A percentile compares a stretch with the other conserved stretches of the same genome.
Conservation (phyloP, 2,113 vertebrate species). For the Entomyzon cyanotis region DNA sequence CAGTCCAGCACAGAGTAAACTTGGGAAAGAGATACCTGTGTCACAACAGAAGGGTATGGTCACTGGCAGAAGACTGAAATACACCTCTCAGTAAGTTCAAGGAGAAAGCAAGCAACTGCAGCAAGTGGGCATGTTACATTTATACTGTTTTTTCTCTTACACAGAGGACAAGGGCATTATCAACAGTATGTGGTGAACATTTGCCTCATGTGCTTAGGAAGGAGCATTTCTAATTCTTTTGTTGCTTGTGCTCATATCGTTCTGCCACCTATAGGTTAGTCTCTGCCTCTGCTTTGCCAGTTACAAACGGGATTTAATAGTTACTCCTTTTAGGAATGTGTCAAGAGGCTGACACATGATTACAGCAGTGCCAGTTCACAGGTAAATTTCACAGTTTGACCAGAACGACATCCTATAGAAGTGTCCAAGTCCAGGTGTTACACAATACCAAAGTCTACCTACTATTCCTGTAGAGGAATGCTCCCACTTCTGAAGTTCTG, state of each 20-base stretch:
- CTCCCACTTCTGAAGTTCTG: background rate
- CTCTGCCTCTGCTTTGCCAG: background rate
- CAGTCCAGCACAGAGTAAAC: slow-evolving; percentile 88
- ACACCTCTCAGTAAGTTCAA: background rate
- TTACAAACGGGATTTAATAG: background rate
- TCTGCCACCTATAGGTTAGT: background rate
- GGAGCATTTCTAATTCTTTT: background rate
- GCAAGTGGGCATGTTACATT: background rate
- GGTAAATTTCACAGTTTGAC: background rate
- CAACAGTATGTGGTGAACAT: background rate
- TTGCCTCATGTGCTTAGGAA: background rate
- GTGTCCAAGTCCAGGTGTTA: background rate
- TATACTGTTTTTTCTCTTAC: background rate
- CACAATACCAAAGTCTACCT: background rate
- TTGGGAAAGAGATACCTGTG: slow-evolving; percentile 85
- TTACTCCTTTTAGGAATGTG: background rate
- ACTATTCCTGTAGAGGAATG: background rate
- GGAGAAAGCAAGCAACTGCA: background rate
- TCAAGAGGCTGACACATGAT: background rate
- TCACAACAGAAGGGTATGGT: background rate
- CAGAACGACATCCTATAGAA: background rate
- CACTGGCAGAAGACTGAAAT: background rate
- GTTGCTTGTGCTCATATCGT: background rate
- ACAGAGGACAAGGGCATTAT: background rate
- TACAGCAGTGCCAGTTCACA: background rate